Evolutionary conservation across 30 jellyfish, hydroid and myxozoan species (phyloP), one percentile per base, ranked within the genome.

Genomic region (Calvadosia cruxmelitensis): DNA sequence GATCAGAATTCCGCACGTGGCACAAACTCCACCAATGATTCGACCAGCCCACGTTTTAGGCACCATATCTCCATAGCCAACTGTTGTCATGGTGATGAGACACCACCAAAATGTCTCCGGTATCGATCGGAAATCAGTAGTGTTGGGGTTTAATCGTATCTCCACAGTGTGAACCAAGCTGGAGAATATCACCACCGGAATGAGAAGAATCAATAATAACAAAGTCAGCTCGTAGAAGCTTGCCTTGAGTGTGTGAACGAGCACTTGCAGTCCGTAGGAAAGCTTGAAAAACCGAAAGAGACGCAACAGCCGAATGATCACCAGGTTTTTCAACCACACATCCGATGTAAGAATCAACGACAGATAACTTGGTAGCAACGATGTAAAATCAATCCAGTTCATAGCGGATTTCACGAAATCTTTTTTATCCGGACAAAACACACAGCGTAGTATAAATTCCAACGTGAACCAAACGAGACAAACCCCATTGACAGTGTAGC

Each of bases 31-130:
- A 31, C 97, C 97, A 23, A 87, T 34, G 28, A 87, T 66, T 50
- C 74, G 84, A 24, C 97, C 97, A 0, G 93, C 83, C 97, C 94
- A 87, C 10, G 97, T 87, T 28, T 70, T 78, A 20, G 97, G 97
- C 3, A 79, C 88, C 86, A 87, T 68, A 36, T 87, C 97, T 0
- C 97, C 97, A 52, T 87, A 87, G 16, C 97, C 97, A 34, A 87
- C 94, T 16, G 94, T 74, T 15, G 97, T 87, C 97, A 87, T 87
- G 2, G 97, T 87, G 25, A 87, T 77, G 57, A 87, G 50, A 53
- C 94, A 80, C 97, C 97, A 87, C 97, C 97, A 87, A 64, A 87
- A 87, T 27, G 97, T 82, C 25, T 76, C 86, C 27, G 97, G 97
- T 24, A 87, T 81, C 5, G 97, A 87, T 1, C 33, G 36, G 83